These are phyloP conservation scores for Prorops nasuta DNA, from an alignment of 1,140 invertebrate species.

Conservation along the genomic window DNA sequence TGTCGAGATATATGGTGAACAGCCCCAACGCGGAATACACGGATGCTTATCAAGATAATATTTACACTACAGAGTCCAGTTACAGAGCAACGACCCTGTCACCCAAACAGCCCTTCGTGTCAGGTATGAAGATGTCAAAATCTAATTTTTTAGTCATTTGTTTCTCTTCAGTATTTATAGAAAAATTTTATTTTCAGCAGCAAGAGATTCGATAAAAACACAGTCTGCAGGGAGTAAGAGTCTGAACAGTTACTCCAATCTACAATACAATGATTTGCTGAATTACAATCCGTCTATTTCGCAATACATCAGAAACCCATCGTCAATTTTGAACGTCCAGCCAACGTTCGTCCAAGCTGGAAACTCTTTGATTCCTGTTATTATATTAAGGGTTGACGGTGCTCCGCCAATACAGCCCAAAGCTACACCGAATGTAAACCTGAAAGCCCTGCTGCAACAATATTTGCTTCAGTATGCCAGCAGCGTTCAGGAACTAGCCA, in stretches of 20 bases:
- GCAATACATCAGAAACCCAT: conserved; percentile 50
- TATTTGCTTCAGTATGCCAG: conserved; percentile 48
- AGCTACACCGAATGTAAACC: conserved; percentile 40
- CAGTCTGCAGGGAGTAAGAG: conserved; percentile 2
- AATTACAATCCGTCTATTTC: conserved; percentile 54
- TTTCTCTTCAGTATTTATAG: too few species aligned
- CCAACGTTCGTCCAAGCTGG: conserved; percentile 53
- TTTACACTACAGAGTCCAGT: conserved; percentile 19
- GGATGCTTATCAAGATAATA: neutral
- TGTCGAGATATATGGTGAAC: conserved; percentile 36
- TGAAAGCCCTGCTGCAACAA: conserved; percentile 49
- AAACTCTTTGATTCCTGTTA: conserved; percentile 50
- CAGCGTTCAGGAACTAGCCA: conserved; percentile 33
- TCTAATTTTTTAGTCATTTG: too few species aligned
- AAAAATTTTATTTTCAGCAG: too few species aligned
- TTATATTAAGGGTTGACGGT: conserved; percentile 50
- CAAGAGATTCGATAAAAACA: neutral
- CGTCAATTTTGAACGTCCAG: conserved; percentile 50
- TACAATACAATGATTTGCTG: conserved; percentile 40
- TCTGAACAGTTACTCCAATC: conserved; percentile 21
- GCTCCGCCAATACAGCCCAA: conserved; percentile 39
- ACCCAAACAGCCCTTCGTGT: neutral
- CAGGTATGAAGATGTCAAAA: too few species aligned
- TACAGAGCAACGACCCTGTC: neutral
- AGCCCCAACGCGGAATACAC: conserved; percentile 43